Percentiles rank a stretch among this genome's conserved stretches.
Conservation (phyloP, 1,140 invertebrate genomes). For the Pararge aegeria region DNA sequence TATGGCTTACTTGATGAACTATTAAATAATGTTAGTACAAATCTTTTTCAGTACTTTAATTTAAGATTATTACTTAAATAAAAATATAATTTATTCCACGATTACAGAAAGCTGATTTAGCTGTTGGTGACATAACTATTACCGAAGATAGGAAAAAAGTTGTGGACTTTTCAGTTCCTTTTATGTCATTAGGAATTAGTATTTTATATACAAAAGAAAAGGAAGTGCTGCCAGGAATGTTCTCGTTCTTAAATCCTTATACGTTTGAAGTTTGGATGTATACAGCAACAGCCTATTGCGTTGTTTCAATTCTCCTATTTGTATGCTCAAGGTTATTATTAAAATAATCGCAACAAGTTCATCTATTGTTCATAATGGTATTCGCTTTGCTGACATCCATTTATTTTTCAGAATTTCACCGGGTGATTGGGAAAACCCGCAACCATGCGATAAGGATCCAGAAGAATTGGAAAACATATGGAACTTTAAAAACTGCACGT, state of each 20-base stretch:
- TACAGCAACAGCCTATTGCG: conserved; percentile 89
- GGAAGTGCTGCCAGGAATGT: conserved; percentile 84
- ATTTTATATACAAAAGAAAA: conserved; percentile 88
- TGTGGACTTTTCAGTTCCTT: conserved; percentile 95
- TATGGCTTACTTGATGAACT: conserved; percentile 92
- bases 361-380: neutral
- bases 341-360: conserved; percentile 5
- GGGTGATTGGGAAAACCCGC: conserved; percentile 93
- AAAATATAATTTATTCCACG: neutral
- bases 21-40: conserved; percentile 81
- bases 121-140: conserved; percentile 94
- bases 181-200: conserved; percentile 92
- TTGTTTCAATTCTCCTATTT: conserved; percentile 89
- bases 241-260: conserved; percentile 91
- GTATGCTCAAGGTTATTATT: conserved; percentile 85
- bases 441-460: conserved; percentile 90
- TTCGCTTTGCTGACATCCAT: neutral
- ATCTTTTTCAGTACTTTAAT: neutral
- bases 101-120: conserved; percentile 91
- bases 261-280: conserved; percentile 92
- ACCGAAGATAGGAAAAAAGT: conserved; percentile 90
- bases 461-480: conserved; percentile 90
- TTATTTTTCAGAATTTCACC: conserved; percentile 85
- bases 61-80: neutral
- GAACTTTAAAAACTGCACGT: conserved; percentile 87